Evolutionary conservation across 2,797 vertebrate genomes (phyloP), one percentile per base, ranked within the genome.

Genomic region (Pangasius mekongensis): DNA sequence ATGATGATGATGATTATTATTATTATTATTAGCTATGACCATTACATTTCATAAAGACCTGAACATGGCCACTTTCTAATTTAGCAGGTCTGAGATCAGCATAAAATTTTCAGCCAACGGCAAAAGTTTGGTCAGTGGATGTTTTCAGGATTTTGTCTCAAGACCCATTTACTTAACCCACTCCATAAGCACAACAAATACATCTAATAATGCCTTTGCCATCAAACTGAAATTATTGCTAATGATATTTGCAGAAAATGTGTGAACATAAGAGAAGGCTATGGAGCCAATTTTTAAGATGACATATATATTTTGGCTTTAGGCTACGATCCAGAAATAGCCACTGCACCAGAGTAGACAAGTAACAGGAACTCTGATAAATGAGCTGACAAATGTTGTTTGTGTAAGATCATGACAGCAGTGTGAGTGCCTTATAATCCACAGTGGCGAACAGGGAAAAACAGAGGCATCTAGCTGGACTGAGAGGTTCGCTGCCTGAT

Each of bases 381-480:
- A 96, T 96, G 95, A 95, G 95, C 95, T 96, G 95, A 96, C 95
- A 96, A 95, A 95, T 94, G 94, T 93, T 95, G 95, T 95, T 96
- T 96, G 94, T 94, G 93, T 95, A 95, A 94, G 93, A 95, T 94
- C 94, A 94, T 94, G 95, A 95, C 94, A 94, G 93, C 94, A 90
- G 91, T 93, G 93, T 94, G 93, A 95, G 94, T 94, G 93, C 92
- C 83, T 90, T 93, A 94, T 94, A 95, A 95, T 94, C 94, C 93
- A 91, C 94, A 91, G 58, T 90, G 89, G 93, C 7, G 90, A 94
- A 91, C 67, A 71, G 83, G 82, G 87, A 83, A 77, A 80, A 88
- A 89, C 67, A 69, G 54, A 71, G 60, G 82, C n/a, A 54, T 52
- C 66, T 73, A 74, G 69, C 84, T 89, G 85, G 80, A 77, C 85